Evolutionary conservation across 2,888 invertebrate species (phyloP).

Genomic region (Apamea monoglypha): DNA sequence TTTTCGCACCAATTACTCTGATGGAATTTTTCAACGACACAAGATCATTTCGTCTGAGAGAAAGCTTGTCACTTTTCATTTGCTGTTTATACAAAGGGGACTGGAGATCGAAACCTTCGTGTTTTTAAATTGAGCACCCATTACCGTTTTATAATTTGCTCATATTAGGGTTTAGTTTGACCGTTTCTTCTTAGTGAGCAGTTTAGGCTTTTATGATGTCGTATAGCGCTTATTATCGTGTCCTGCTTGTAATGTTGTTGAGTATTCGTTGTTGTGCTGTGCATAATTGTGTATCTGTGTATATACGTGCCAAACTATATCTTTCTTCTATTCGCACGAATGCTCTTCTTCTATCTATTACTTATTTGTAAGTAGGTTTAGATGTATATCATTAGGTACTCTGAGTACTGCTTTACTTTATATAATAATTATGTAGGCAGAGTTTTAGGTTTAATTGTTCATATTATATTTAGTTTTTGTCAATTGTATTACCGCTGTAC

Average conservation of each 20-base stretch:
- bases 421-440: constrained; percentile 47
- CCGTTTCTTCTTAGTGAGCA: constrained; percentile 61
- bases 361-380: constrained; percentile 38
- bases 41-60: constrained; percentile 45
- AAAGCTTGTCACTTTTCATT: constrained; percentile 74
- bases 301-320: constrained; percentile 42
- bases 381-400: constrained; percentile 49
- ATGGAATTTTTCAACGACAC: constrained; percentile 55
- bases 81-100: constrained; percentile 73
- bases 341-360: constrained; percentile 42
- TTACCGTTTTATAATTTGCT: constrained; percentile 80
- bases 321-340: constrained; percentile 51
- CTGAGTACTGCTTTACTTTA: constrained; percentile 49
- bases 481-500: constrained; percentile 44
- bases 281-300: constrained; percentile 44
- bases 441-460: constrained; percentile 40
- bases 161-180: constrained; percentile 71
- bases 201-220: constrained; percentile 53
- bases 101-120: constrained; percentile 83
- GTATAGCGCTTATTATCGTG: constrained; percentile 61
- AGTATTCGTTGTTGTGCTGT: constrained; percentile 62
- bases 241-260: constrained; percentile 61
- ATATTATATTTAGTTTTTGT: constrained; percentile 42
- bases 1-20: constrained; percentile 73
- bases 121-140: constrained; percentile 88